Conservation (phyloP, 2,797 vertebrate genomes). For the Babyrousa celebensis region DNA sequence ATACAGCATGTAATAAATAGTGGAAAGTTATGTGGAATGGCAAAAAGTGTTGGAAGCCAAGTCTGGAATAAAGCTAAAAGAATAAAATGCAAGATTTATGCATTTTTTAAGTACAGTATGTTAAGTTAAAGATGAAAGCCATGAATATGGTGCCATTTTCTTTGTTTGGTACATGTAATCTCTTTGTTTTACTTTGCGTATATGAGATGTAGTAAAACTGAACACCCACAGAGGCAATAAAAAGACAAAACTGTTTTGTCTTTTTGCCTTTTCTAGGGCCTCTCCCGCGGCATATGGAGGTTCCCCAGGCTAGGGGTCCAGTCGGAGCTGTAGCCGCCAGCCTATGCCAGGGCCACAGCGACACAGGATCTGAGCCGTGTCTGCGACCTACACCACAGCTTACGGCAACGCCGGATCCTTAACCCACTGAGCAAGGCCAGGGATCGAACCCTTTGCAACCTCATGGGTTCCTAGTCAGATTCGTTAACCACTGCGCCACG, state of each 20-base stretch:
- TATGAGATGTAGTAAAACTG: neutral
- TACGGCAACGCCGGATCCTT: too few species aligned
- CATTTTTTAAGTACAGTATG: neutral
- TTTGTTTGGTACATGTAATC: neutral
- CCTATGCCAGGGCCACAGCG: too few species aligned
- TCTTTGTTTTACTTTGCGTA: constrained; percentile 14
- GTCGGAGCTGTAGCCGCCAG: too few species aligned
- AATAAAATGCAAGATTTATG: constrained; percentile 1
- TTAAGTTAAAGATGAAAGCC: neutral
- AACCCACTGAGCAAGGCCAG: too few species aligned
- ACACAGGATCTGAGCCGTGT: too few species aligned
- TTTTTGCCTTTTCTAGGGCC: too few species aligned
- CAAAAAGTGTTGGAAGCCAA: neutral
- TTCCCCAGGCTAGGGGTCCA: too few species aligned
- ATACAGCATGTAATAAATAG: neutral
- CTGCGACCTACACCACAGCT: too few species aligned
- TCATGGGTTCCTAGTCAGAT: too few species aligned
- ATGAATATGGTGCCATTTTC: constrained; percentile 13
- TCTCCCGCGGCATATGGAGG: too few species aligned
- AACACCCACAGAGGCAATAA: constrained; percentile 4
- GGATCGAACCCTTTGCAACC: too few species aligned
- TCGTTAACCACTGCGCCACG: too few species aligned
- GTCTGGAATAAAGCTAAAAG: neutral
- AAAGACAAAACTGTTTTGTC: neutral
- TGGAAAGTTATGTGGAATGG: neutral